Percentiles rank a stretch among this genome's conserved stretches.
Conservation (phyloP, 1,140 invertebrate genomes). For the Hylaeus anthracinus region DNA sequence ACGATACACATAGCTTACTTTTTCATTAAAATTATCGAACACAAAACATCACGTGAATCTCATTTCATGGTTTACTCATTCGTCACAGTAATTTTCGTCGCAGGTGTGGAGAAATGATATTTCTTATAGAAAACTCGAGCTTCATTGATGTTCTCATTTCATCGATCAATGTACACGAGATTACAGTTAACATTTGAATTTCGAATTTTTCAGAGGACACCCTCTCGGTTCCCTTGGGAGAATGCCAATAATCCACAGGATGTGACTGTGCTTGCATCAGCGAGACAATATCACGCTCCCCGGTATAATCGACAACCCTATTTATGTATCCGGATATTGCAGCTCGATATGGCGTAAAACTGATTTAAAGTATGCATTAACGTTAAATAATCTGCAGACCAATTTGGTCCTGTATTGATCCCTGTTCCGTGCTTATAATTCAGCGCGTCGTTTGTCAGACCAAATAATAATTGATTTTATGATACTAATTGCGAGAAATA, state of each 20-base stretch:
- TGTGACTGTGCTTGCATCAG: neutral
- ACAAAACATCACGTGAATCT: too few relatives aligned
- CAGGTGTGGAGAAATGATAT: too few relatives aligned
- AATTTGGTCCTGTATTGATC: slow-evolving; percentile 53
- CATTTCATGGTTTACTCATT: too few relatives aligned
- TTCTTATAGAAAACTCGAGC: too few relatives aligned
- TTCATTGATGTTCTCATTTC: neutral
- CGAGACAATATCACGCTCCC: slow-evolving; percentile 25
- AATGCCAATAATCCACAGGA: neutral
- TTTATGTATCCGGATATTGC: slow-evolving; percentile 50
- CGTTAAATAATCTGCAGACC: slow-evolving; percentile 51
- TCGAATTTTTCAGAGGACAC: neutral
- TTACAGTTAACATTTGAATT: slow-evolving; percentile 1
- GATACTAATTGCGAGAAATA: neutral
- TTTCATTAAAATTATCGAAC: too few relatives aligned
- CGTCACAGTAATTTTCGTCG: too few relatives aligned
- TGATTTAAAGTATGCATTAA: slow-evolving; percentile 58
- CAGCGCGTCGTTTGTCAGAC: slow-evolving; percentile 1
- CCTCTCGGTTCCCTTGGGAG: too few relatives aligned
- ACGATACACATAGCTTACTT: too few relatives aligned
- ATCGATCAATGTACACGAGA: neutral
- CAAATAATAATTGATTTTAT: neutral
- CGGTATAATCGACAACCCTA: slow-evolving; percentile 20
- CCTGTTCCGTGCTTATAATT: slow-evolving; percentile 32
- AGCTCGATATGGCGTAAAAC: slow-evolving; percentile 41